A percentile compares a stretch with the other conserved stretches of the same genome.
phyloP scores from a whole-genome alignment of 2,797 vertebrate species.

The Cyclura pinguis region DNA sequence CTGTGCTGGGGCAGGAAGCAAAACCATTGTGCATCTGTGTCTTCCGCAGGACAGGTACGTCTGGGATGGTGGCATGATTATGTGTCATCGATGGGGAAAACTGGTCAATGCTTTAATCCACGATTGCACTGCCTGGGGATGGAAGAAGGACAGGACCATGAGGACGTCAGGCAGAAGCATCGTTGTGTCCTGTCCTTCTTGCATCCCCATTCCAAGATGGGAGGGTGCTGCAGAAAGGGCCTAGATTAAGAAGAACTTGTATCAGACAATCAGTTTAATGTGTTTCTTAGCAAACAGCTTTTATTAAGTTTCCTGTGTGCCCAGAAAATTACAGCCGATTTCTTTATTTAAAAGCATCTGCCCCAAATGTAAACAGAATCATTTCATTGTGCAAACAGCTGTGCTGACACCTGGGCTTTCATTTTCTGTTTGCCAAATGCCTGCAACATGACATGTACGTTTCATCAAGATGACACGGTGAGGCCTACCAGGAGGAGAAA shows the following conservation, averaged over 20 bases:
- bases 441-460: constrained; percentile 2
- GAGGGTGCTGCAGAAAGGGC: no score
- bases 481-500: neutral
- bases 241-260: neutral
- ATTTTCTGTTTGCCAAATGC: constrained; percentile 46
- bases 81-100: no score
- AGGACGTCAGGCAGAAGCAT: no score
- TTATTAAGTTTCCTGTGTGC: constrained; percentile 48
- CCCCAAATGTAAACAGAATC: constrained; percentile 60
- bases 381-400: constrained; percentile 58
- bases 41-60: no score
- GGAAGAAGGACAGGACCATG: no score
- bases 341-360: constrained; percentile 61
- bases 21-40: no score
- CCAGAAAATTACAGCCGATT: constrained; percentile 55
- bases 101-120: no score
- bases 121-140: no score
- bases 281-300: constrained; percentile 46
- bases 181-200: no score
- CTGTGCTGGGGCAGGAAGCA: no score
- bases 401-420: constrained; percentile 42
- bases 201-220: no score
- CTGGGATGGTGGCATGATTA: no score
- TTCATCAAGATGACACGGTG: constrained; percentile 31
- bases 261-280: constrained; percentile 33